Base-by-base conservation (phyloP, 2,888 invertebrate genomes). In the Caenorhabditis plicata region DNA sequence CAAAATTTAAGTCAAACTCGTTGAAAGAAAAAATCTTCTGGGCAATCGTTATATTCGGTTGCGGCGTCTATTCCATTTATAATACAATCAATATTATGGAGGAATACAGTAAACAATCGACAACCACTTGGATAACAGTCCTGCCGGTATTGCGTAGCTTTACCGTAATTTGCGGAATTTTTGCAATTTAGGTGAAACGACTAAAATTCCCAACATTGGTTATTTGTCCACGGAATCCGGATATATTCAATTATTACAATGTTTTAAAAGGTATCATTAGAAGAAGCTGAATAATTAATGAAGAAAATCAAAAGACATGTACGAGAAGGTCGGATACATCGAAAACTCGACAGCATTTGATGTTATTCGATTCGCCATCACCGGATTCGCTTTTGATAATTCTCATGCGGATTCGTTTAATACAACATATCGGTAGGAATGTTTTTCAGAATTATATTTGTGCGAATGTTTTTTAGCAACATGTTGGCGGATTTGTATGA, bases 141-240 rank as follows among this genome's bases (percentile, higher is more conserved):
- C 33, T 58, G 8, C 68, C 64, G 8, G 68, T 68, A 25, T 20
- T 32, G 4, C 2, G 31, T 25, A 17, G 8, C 8, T 41, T 5
- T 25, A 25, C 17, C 7, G 23, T 20, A n/a, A 15, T 15, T 20
- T 17, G 39, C 8, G 8, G 2, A 20, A 19, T 4, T n/a, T 5
- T 27, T 29, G 2, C 17, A 20, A 13, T 60, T 49, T 25, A 63
- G 62, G 38, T 43, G 2, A 52, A 60, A 26, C 49, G 43, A 19
- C 19, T 65, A 13, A 53, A 54, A 35, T 65, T 58, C 36, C 65
- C 65, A 3, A 65, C 63, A 2, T 54, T 67, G 45, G 49, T 67
- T 4, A 64, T 67, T 23, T 67, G 67, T 31, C 67, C 67, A 9
- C 41, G 64, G 23, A 61, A 52, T 44, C 60, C 64, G 4, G 67